Evolutionary conservation across 2,888 invertebrate species (phyloP), one percentile per base, ranked within the genome.

Genomic region (Conus canariensis): DNA sequence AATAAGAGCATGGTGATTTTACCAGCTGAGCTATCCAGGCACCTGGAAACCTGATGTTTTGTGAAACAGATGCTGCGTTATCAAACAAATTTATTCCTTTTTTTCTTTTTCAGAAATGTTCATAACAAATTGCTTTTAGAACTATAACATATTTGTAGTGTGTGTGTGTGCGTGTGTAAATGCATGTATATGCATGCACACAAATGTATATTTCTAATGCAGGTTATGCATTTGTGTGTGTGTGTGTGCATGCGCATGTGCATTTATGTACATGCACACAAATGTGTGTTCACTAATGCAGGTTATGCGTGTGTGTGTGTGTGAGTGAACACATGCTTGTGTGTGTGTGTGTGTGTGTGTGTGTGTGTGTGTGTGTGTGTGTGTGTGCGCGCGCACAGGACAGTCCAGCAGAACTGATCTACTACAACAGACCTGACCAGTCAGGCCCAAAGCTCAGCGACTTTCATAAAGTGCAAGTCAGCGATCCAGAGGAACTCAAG

Each of bases 381-480:
- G 30, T 77, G 77, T 77, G 77, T 30, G 2, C 30, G 4, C 45
- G 77, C 4, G 96, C 96, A 64, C 93, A 97, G 96, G 97, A 97
- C 94, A 96, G 96, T 30, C 94, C 96, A 82, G 97, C 98, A 0
- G 97, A 98, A 92, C 96, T 99, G 70, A 98, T 99, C 67, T 98
- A 97, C 93, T 99, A 99, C 95, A 97, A 98, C 88, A 97, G 99
- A 88, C 97, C 97, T 0, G 97, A 99, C 96, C 96, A 97, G 19
- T 96, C 97, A 12, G 99, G 98, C 0, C 99, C 99, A 0, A 99
- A 99, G 95, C 95, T 98, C 5, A 97, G 97, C 88, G 97, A 97
- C 86, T 99, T 97, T 95, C 97, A 97, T 92, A 97, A 98, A 94
- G 96, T 97, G 30, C 94, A 96, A 22, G 94, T 96, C 19, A 89